Base-by-base conservation (phyloP, 35 echinoderm and acorn worm genomes). In the Heliocidaris tuberculata region DNA sequence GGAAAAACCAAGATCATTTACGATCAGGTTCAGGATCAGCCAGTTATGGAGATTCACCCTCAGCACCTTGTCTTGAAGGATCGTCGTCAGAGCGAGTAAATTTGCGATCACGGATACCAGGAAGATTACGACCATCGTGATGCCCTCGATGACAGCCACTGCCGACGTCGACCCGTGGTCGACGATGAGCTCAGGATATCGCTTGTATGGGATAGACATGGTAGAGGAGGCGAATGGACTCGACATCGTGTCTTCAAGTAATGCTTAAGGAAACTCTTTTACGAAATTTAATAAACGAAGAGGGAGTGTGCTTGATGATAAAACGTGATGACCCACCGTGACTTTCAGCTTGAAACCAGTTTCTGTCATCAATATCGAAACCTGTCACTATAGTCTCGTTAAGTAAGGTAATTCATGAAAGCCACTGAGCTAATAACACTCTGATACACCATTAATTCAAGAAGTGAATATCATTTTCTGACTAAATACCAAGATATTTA, bases 21-120 rank as follows among this genome's bases (percentile, higher is more conserved):
- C 29, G 32, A 89, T 89, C 3, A 89, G 87, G 31, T 42, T 89
- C 87, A 89, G 24, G 32, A 89, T 89, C 17, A 89, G 87, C 87
- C 31, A 89, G 31, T 89, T 89, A 48, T 89, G 87, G 10, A 42
- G 31, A 30, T 89, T 89, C 12, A 8, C 29, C 29, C 87, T 32
- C 32, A 89, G 87, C 31, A 32, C 16, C 31, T 48, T 32, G 87
- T 42, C 47, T 15, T 30, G 31, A 32, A 89, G 31, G 30, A 89
- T 89, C 31, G 87, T 42, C 5, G 10, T 13, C 31, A 48, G 17
- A 10, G 87, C 87, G 4, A 48, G 10, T 5, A 89, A 9, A 24
- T 89, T 89, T 7, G 87, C 87, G 12, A 48, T 13, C 87, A 89
- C 0, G 11, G 87, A n/a, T 24, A 0, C 47, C 4, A 89, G 4